Conservation (phyloP, 2,888 invertebrate species). For the Cephus nigrinus region DNA sequence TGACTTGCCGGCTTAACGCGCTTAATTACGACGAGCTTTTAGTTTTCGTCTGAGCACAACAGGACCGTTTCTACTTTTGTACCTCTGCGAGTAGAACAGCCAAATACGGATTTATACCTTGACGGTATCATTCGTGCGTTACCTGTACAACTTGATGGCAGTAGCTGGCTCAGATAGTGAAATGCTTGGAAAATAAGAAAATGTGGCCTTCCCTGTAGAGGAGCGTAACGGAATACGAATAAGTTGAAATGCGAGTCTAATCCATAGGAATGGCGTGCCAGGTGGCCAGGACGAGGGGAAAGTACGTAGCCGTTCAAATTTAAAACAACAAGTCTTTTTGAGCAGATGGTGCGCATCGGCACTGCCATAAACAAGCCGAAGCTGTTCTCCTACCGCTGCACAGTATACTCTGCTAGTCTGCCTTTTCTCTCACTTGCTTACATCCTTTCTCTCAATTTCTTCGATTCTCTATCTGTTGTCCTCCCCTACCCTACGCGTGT, state of each 20-base stretch:
- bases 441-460: neutral
- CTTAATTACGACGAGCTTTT: conserved; percentile 38
- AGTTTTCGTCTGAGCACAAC: neutral
- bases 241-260: neutral
- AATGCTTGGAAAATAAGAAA: neutral
- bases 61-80: neutral
- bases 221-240: neutral
- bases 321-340: conserved; percentile 59
- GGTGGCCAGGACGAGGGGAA: neutral
- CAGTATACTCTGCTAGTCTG: conserved; percentile 39
- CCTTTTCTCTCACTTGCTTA: conserved; percentile 16
- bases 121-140: neutral
- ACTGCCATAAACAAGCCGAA: conserved; percentile 59
- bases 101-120: neutral
- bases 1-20: conserved; percentile 39
- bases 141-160: neutral
- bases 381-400: conserved; percentile 33
- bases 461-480: neutral
- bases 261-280: neutral
- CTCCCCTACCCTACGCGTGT: conserved; percentile 21
- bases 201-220: neutral
- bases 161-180: neutral
- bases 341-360: conserved; percentile 59
- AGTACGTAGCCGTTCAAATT: conserved; percentile 47
- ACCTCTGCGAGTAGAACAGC: neutral